A percentile compares a stretch with the other conserved stretches of the same genome.
Conservation (phyloP, 2,797 vertebrate genomes). For the Myotis findleyi region DNA sequence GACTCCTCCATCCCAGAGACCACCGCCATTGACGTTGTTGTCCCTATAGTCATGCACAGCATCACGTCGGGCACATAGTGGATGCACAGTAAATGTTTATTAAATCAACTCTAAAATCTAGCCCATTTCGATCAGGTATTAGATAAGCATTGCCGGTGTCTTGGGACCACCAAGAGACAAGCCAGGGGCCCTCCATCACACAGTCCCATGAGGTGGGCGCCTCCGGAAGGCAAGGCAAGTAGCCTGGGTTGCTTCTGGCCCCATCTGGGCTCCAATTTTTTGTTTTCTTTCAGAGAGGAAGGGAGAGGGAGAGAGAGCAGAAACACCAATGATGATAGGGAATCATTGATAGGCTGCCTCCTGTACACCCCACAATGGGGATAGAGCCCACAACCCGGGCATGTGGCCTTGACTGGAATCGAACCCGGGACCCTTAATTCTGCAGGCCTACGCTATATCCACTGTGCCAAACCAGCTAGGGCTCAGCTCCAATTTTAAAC, state of each 20-base stretch:
- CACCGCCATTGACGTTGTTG: background rate
- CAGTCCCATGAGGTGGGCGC: background rate
- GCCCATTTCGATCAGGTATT: background rate
- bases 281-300: background rate
- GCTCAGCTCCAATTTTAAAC: background rate
- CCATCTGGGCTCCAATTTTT: background rate
- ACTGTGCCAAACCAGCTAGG: background rate
- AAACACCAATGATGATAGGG: no score
- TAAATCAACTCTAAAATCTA: background rate
- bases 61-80: rapidly evolving
- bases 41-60: background rate
- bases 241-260: background rate
- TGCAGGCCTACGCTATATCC: no score
- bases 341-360: no score
- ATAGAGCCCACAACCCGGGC: no score
- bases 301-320: no score
- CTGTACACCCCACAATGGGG: no score
- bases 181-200: rapidly evolving
- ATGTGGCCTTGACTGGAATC: no score
- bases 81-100: background rate
- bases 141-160: background rate
- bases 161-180: background rate
- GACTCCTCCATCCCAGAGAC: background rate
- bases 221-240: background rate
- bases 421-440: no score